Evolutionary conservation across 2,113 vertebrate species (phyloP).

Genomic region (Orthonyx spaldingii): DNA sequence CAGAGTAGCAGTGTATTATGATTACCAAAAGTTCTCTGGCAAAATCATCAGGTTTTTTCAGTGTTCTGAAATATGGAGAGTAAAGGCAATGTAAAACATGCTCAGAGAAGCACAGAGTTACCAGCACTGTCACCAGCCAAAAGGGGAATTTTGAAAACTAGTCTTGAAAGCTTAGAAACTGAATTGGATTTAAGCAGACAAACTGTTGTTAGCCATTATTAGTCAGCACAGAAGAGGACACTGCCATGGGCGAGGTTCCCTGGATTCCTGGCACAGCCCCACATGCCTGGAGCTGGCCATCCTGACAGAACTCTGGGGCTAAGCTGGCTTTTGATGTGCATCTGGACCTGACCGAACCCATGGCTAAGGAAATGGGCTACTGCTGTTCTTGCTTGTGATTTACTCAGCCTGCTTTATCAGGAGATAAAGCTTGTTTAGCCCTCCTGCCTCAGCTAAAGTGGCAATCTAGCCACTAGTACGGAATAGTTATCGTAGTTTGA

Average conservation of each 20-base stretch:
- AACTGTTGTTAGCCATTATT: not conserved
- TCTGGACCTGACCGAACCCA: not conserved
- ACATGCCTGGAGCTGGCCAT: fast-evolving
- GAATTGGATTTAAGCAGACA: not conserved
- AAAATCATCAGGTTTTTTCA: not conserved
- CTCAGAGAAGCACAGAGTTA: not conserved
- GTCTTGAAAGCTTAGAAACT: not conserved
- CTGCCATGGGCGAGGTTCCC: not conserved
- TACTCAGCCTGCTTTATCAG: not conserved
- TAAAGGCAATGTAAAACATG: not conserved
- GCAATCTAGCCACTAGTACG: not conserved
- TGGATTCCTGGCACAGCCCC: not conserved
- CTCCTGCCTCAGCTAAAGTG: not conserved
- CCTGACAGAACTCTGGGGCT: not conserved
- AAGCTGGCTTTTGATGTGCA: not conserved
- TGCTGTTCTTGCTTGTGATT: not conserved
- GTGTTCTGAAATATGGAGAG: not conserved
- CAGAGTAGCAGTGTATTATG: not conserved
- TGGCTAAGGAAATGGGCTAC: not conserved
- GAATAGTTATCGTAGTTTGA: not conserved
- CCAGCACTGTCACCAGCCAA: not conserved
- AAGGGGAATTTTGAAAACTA: not conserved
- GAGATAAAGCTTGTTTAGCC: not conserved
- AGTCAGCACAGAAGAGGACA: not conserved
- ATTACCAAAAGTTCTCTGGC: not conserved